Conservation (phyloP, 2,113 vertebrate species). For the Oreocharis arfaki region DNA sequence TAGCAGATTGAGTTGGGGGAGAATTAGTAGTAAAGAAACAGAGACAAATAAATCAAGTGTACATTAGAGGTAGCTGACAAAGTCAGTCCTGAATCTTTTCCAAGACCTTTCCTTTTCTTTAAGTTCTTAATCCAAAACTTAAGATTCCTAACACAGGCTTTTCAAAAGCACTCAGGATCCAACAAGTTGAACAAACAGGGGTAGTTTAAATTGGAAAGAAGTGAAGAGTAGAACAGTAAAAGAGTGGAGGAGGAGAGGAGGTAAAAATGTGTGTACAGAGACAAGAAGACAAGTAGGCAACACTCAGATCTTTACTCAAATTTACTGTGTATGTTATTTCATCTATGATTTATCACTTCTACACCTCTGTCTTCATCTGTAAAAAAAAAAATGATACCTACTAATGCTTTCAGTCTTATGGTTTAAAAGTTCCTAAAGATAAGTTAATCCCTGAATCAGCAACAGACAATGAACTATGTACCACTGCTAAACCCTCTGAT, state of each 20-base stretch:
- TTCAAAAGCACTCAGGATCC: background rate
- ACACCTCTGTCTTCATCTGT: background rate
- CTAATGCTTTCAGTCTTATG: background rate
- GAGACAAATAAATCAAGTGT: background rate
- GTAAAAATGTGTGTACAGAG: background rate
- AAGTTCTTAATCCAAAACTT: background rate
- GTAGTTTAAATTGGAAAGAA: background rate
- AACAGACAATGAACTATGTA: background rate
- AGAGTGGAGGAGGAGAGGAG: background rate
- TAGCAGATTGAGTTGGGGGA: background rate
- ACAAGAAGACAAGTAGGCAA: background rate
- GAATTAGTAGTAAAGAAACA: background rate
- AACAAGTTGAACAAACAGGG: background rate
- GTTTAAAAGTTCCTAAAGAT: background rate
- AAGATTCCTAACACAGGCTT: background rate
- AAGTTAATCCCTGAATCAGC: background rate
- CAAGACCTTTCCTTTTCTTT: background rate
- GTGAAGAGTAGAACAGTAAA: background rate
- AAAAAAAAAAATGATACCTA: background rate
- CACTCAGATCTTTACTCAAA: background rate
- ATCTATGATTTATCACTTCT: background rate
- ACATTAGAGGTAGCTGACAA: background rate
- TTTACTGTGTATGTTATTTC: background rate
- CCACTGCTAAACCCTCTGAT: background rate
- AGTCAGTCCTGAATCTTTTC: background rate